Conservation (phyloP, 2,888 invertebrate species). For the Apoda limacodes region DNA sequence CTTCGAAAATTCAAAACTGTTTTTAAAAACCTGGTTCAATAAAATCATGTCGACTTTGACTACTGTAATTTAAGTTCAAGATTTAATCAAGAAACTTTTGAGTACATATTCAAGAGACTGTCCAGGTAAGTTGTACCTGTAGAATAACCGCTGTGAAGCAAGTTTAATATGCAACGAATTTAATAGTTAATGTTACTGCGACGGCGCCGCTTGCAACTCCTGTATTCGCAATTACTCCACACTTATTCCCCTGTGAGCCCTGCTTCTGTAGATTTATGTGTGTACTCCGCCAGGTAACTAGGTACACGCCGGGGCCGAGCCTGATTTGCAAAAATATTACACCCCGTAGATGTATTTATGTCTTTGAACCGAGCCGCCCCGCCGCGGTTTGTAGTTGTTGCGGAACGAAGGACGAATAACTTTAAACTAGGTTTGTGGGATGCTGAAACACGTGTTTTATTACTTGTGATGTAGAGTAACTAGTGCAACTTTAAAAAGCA, state of each 20-base stretch:
- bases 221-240: constrained; percentile 61
- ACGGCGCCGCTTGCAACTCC: constrained; percentile 50
- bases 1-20: too few species aligned
- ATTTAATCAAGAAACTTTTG: constrained; percentile 1
- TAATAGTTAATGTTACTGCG: constrained; percentile 64
- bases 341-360: constrained; percentile 13
- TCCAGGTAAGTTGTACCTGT: constrained; percentile 44
- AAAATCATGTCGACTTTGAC: too few species aligned
- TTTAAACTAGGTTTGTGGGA: too few species aligned
- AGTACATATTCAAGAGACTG: constrained; percentile 17
- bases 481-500: too few species aligned
- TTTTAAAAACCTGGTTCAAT: too few species aligned
- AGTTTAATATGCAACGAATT: constrained; percentile 69
- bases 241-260: constrained; percentile 50
- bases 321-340: constrained; percentile 28
- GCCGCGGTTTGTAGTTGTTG: too few species aligned
- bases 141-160: constrained; percentile 37
- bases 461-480: too few species aligned
- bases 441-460: too few species aligned
- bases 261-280: constrained; percentile 52
- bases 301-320: constrained; percentile 36
- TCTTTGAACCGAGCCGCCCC: too few species aligned
- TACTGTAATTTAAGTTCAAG: background rate
- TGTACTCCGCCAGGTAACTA: constrained; percentile 46
- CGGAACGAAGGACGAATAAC: too few species aligned